Percentiles rank a stretch among this genome's conserved stretches.
Conservation (phyloP, 2,113 vertebrate genomes). For the Sorex araneus region DNA sequence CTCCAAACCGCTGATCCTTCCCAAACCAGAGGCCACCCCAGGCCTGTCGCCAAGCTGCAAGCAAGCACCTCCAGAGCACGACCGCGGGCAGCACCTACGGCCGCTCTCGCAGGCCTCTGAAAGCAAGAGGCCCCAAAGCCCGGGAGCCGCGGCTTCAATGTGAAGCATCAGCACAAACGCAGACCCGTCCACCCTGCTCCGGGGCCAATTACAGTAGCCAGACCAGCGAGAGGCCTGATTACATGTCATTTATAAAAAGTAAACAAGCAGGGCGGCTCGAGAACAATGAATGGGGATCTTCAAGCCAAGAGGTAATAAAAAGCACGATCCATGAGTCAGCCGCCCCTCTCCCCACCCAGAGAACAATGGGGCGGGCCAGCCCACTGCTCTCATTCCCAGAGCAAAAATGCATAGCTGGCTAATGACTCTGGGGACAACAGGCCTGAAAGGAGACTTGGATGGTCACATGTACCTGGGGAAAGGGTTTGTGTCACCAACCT, state of each 20-base stretch:
- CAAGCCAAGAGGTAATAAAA: slow-evolving; percentile 82
- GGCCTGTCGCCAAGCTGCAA: not conserved
- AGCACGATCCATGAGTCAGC: slow-evolving; percentile 78
- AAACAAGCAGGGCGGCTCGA: slow-evolving; percentile 74
- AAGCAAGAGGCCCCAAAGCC: not conserved
- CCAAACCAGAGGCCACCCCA: slow-evolving; percentile 37
- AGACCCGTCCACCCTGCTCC: slow-evolving; percentile 71
- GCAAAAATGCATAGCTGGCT: slow-evolving; percentile 27
- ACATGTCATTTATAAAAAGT: slow-evolving; percentile 83
- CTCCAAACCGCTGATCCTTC: not conserved
- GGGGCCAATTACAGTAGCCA: slow-evolving; percentile 81
- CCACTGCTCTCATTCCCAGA: too few species aligned
- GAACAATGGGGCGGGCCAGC: slow-evolving; percentile 52
- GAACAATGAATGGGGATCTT: slow-evolving; percentile 73
- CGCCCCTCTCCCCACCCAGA: slow-evolving; percentile 48
- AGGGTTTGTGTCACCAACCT: not conserved
- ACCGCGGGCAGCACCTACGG: accelerated
- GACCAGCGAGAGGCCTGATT: slow-evolving; percentile 77
- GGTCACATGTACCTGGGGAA: not conserved
- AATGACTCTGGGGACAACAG: slow-evolving; percentile 42
- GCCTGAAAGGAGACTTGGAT: not conserved
- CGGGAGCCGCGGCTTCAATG: not conserved
- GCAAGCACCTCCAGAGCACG: not conserved
- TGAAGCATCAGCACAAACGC: slow-evolving; percentile 74
- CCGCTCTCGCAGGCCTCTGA: slow-evolving; percentile 5